Conservation (phyloP, 1,140 invertebrate genomes). For the Drosophila subobscura region DNA sequence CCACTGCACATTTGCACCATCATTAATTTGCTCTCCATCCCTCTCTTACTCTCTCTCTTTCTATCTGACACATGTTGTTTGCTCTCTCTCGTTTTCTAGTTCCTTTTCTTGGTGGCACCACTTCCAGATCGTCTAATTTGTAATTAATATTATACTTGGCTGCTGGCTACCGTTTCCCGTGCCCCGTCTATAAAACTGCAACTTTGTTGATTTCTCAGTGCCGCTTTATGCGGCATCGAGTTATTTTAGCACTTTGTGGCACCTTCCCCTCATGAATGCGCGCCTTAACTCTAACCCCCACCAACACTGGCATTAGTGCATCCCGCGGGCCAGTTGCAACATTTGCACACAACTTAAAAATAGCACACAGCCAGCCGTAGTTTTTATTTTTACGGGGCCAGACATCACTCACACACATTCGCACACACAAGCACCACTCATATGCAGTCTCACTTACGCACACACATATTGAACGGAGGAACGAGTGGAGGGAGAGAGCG, state of each 20-base stretch:
- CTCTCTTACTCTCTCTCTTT: background rate
- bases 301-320: constrained; percentile 2
- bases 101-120: background rate
- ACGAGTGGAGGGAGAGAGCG: constrained; percentile 1
- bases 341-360: constrained; percentile 63
- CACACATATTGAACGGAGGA: constrained; percentile 7
- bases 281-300: background rate
- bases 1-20: constrained; percentile 2
- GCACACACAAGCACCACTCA: background rate
- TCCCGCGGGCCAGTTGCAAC: constrained; percentile 27
- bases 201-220: constrained; percentile 35
- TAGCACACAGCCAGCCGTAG: constrained; percentile 62
- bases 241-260: constrained; percentile 42
- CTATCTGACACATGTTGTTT: background rate
- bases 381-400: constrained; percentile 58
- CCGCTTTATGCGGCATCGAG: constrained; percentile 27
- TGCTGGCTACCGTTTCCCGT: background rate
- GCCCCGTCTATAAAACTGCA: background rate
- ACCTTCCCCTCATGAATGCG: background rate
- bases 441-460: constrained; percentile 8
- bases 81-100: constrained; percentile 9
- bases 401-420: constrained; percentile 19
- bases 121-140: constrained; percentile 26
- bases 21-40: background rate
- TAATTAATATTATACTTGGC: constrained; percentile 23